These are phyloP conservation scores for Ctenicera cuprea DNA, from an alignment of 2,888 invertebrate species.

Conservation along the genomic window DNA sequence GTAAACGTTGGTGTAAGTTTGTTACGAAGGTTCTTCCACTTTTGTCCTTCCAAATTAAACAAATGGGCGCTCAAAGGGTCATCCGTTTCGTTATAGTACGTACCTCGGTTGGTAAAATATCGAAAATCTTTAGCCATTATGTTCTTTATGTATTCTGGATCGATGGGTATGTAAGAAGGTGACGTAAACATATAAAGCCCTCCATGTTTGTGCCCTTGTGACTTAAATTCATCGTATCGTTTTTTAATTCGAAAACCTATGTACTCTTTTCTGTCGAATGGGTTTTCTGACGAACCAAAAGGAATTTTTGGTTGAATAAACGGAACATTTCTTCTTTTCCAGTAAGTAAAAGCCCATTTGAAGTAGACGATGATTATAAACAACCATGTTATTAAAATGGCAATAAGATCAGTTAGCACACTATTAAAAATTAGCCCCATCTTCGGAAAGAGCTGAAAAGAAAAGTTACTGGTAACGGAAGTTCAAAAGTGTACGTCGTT, in stretches of 20 bases:
- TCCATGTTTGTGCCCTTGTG: constrained; percentile 44
- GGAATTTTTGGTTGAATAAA: constrained; percentile 57
- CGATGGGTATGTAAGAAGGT: constrained; percentile 44
- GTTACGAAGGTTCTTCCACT: constrained; percentile 77
- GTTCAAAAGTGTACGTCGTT: too few species aligned
- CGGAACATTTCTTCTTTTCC: constrained; percentile 49
- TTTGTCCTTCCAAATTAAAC: constrained; percentile 73
- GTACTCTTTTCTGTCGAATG: constrained; percentile 38
- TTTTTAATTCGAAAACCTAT: constrained; percentile 39
- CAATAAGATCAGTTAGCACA: neutral
- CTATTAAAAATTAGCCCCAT: neutral
- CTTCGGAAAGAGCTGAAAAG: neutral
- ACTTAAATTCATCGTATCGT: constrained; percentile 45
- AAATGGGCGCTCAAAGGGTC: constrained; percentile 76
- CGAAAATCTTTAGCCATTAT: constrained; percentile 76
- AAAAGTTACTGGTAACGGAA: neutral
- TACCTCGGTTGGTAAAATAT: constrained; percentile 77
- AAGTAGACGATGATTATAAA: constrained; percentile 6
- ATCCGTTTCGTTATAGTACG: constrained; percentile 74
- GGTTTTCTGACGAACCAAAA: constrained; percentile 56
- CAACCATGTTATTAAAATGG: constrained; percentile 2
- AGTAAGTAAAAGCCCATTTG: constrained; percentile 50
- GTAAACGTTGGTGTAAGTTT: constrained; percentile 72
- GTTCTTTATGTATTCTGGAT: constrained; percentile 60
- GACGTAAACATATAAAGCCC: constrained; percentile 46